Evolutionary conservation across 1,140 invertebrate species (phyloP).

Genomic region (Phortica variegata): DNA sequence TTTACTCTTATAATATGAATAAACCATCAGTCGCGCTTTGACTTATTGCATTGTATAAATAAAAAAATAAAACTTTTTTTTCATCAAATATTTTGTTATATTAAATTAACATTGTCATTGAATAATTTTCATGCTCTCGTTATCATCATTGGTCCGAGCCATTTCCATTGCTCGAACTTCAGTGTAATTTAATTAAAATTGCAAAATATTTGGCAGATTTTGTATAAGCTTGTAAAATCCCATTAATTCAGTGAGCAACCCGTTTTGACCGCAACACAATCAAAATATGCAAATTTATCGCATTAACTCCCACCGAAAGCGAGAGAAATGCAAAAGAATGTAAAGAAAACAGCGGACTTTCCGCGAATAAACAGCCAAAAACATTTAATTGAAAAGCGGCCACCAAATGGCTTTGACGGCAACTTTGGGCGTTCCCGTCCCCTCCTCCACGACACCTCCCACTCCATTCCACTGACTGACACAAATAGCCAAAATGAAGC

Average conservation of each 20-base stretch:
- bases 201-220: slow-evolving; percentile 53
- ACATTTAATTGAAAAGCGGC: slow-evolving; percentile 41
- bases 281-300: slow-evolving; percentile 56
- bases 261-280: slow-evolving; percentile 54
- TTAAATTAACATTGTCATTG: too few relatives aligned
- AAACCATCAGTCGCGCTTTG: too few relatives aligned
- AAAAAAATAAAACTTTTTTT: too few relatives aligned
- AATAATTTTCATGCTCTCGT: too few relatives aligned
- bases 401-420: background rate
- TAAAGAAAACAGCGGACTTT: slow-evolving; percentile 26
- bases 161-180: slow-evolving; percentile 28
- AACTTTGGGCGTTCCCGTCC: too few relatives aligned
- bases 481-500: too few relatives aligned
- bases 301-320: slow-evolving; percentile 42
- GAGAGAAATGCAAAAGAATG: slow-evolving; percentile 26
- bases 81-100: too few relatives aligned
- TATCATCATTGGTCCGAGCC: too few relatives aligned
- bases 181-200: slow-evolving; percentile 52
- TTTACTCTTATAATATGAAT: too few relatives aligned
- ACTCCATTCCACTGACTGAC: too few relatives aligned
- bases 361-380: slow-evolving; percentile 28
- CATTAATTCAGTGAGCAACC: slow-evolving; percentile 53
- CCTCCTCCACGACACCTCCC: too few relatives aligned
- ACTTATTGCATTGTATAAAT: too few relatives aligned
- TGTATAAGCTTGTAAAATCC: slow-evolving; percentile 49